Evolutionary conservation across 2,113 vertebrate species (phyloP), one percentile per base, ranked within the genome.

Genomic region (Asarcornis scutulata): DNA sequence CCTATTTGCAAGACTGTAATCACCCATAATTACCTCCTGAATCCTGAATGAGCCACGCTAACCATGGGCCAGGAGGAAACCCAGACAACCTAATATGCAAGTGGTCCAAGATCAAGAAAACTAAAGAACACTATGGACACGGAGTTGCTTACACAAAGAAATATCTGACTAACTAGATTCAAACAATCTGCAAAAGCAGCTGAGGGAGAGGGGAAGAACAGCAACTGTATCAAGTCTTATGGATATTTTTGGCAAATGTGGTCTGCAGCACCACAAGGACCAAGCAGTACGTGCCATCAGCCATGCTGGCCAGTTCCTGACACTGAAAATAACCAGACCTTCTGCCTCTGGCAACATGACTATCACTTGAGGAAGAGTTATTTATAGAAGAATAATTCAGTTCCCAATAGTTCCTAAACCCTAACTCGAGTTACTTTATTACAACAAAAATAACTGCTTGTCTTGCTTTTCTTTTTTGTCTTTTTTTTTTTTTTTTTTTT

Each of bases 1-100:
- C 76, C 50, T 9, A 36, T 94, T 88, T 92, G 48, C 40, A 91
- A 85, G 59, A 91, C 81, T 78, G 44, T 94, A 94, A 95, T 83
- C 31, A 96, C 52, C 78, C 62, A 58, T 38, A 95, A 87, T 36
- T 89, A 76, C 82, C 83, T 93, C 40, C 22, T 73, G 90, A 95
- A 86, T 88, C 87, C 34, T 83, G 64, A 96, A 89, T 7, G 58
- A 85, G 66, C 59, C n/a, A 27, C 75, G 63, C 27, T 53, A 94
- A 84, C 85, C 58, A 83, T 66, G 36, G 74, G n/a, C 87, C 86
- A 88, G 78, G 90, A 68, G 91, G 58, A 78, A 48, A 81, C 34
- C 53, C 21, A 60, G 48, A 86, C 89, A 96, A 86, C 12, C 87
- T 31, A 69, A 38, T 36, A 75, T 34, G 40, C 78, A 96, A 96